Evolutionary conservation across 2,113 vertebrate genomes (phyloP).

Genomic region (Corynorhinus townsendii): DNA sequence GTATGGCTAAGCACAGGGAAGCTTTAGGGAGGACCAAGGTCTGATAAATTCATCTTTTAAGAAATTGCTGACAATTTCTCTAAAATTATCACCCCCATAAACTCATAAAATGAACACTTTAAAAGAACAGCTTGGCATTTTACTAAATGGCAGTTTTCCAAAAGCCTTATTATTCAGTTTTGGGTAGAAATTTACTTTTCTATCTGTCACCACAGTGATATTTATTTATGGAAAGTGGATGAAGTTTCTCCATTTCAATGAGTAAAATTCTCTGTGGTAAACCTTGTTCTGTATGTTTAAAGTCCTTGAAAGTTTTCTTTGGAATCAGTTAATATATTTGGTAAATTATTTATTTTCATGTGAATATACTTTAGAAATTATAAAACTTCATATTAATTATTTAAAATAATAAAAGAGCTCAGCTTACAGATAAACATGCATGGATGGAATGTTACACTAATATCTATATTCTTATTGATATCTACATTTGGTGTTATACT

Average conservation of each 20-base stretch:
- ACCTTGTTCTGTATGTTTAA: neutral
- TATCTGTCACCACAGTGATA: conserved; percentile 49
- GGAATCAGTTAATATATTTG: neutral
- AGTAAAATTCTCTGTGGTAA: conserved; percentile 53
- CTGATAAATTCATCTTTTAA: neutral
- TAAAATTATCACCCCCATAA: neutral
- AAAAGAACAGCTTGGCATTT: conserved; percentile 36
- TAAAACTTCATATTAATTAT: neutral
- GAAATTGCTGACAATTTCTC: neutral
- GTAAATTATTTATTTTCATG: neutral
- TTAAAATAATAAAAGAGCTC: neutral
- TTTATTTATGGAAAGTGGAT: conserved; percentile 60
- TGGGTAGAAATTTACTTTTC: conserved; percentile 43
- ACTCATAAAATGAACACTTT: neutral
- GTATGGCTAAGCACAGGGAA: neutral
- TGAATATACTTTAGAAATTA: neutral
- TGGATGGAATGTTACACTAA: neutral
- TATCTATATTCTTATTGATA: neutral
- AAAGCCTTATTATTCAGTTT: conserved; percentile 36
- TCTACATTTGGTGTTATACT: neutral
- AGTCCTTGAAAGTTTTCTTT: conserved; percentile 35
- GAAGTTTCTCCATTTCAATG: conserved; percentile 56
- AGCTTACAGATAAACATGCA: neutral
- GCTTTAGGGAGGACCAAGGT: neutral
- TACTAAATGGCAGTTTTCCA: conserved; percentile 41